A percentile compares a stretch with the other conserved stretches of the same genome.
Evolutionary conservation across 2,113 vertebrate species (phyloP).

Genomic region (Echinops telfairi): DNA sequence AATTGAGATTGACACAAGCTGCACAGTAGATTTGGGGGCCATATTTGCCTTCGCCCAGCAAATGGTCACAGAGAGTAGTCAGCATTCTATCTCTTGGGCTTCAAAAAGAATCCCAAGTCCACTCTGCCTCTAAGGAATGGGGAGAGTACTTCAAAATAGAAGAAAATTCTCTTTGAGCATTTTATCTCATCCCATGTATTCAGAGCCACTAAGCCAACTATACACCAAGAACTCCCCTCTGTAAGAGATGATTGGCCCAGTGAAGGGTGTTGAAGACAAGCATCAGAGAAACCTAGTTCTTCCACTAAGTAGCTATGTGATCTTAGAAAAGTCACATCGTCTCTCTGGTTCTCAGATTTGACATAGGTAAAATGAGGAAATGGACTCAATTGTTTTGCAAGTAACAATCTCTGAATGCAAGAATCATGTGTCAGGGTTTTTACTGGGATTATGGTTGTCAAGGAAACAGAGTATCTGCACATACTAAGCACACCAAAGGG

Average conservation of each 20-base stretch:
- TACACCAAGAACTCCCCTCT: background rate
- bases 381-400: background rate
- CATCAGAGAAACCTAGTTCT: background rate
- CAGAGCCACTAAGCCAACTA: background rate
- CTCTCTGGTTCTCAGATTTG: constrained; percentile 21
- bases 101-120: constrained; percentile 15
- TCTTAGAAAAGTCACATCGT: background rate
- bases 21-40: background rate
- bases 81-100: background rate
- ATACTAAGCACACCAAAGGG: constrained; percentile 49
- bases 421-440: background rate
- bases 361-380: constrained; percentile 8
- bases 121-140: background rate
- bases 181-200: constrained; percentile 44
- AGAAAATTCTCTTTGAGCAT: constrained; percentile 28
- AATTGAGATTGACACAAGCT: constrained; percentile 37
- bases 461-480: background rate
- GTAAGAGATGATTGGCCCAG: background rate
- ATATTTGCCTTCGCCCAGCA: constrained; percentile 44
- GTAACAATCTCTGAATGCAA: background rate
- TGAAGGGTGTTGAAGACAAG: constrained; percentile 33
- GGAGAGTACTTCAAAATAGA: constrained; percentile 51
- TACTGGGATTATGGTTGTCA: constrained; percentile 33
- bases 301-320: constrained; percentile 1
- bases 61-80: constrained; percentile 3